Base-by-base conservation (phyloP, 2,888 invertebrate species). In the Seira ritae region DNA sequence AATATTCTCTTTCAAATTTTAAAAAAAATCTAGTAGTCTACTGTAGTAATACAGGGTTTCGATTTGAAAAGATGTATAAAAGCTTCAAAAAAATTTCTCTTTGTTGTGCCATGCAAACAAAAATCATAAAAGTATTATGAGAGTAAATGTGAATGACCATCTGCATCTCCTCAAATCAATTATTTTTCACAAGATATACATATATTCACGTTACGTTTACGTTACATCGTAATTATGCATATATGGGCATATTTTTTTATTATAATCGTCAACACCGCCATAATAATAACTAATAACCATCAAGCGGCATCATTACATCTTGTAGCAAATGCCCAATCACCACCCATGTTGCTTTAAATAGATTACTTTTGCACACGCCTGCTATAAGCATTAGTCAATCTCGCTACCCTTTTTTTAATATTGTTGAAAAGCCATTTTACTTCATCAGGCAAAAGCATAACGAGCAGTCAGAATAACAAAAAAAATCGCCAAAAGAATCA, bases 251-350 rank as follows among this genome's bases (percentile, higher is more conserved):
- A 42, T 8, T 42, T 50, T 50, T 50, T 50, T 50, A 50, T 50
- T n/a, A 50, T 50, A n/a, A 50, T 50, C 50, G 50, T 50, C 50
- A 50, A 50, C 50, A n/a, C 3, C 17, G 1, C 50, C 50, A 50
- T n/a, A 31, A 31, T 31, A 31, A 31, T 31, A 31, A 68, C 42
- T 1, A 46, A 50, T 24, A 75, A 75, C 46, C 75, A 68, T 67
- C 20, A 76, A 68, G 68, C 55, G 55, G 24, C 67, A 55, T 76
- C 60, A 68, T 75, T 67, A 75, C 17, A 8, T 31, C 8, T 31
- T 31, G 31, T 31, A 31, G 31, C 31, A 4, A 31, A 31, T 4
- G 31, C 31, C 8, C 8, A 31, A 31, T 31, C 23, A 24, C 37
- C 15, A 65, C 65, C 31, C 31, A 31, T 31, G 8, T 8, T 31